Evolutionary conservation across 1,140 invertebrate species (phyloP).

Genomic region (Drosophila navojoa): DNA sequence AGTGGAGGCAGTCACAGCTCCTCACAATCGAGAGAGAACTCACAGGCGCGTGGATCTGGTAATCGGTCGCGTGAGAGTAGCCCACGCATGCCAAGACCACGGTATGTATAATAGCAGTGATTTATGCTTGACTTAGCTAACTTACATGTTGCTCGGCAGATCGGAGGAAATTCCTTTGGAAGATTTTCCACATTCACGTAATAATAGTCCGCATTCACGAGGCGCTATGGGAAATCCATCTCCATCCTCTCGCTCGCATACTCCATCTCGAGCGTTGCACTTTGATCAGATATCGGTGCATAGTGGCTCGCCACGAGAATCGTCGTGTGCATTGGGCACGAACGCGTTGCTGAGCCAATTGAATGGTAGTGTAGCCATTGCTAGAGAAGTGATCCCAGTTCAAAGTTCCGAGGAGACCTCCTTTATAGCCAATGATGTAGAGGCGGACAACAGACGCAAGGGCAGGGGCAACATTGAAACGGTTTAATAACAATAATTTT

Average conservation of each 20-base stretch:
- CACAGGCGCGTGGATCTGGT: constrained; percentile 67
- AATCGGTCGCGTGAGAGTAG: constrained; percentile 88
- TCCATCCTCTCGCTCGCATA: constrained; percentile 76
- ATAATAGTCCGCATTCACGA: constrained; percentile 77
- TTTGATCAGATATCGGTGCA: constrained; percentile 84
- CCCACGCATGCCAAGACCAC: constrained; percentile 89
- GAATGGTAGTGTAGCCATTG: constrained; percentile 55
- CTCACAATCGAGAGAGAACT: constrained; percentile 70
- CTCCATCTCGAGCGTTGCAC: constrained; percentile 77
- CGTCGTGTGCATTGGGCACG: constrained; percentile 31
- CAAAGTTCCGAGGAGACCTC: constrained; percentile 89
- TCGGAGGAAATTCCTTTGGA: constrained; percentile 94
- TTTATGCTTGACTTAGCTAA: neutral
- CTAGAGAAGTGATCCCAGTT: constrained; percentile 59
- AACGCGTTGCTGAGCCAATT: constrained; percentile 61
- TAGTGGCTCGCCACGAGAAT: constrained; percentile 76
- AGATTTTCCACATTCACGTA: constrained; percentile 86
- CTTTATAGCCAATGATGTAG: constrained; percentile 86
- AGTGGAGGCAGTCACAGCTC: constrained; percentile 71
- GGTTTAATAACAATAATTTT: constrained; percentile 84
- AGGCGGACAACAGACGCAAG: constrained; percentile 83
- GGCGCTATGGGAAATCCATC: constrained; percentile 43
- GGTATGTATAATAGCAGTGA: constrained; percentile 47
- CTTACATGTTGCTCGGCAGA: constrained; percentile 56
- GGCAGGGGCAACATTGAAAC: constrained; percentile 87